Base-by-base conservation (phyloP, 1,140 invertebrate species). In the Lasioglossum albipes region DNA sequence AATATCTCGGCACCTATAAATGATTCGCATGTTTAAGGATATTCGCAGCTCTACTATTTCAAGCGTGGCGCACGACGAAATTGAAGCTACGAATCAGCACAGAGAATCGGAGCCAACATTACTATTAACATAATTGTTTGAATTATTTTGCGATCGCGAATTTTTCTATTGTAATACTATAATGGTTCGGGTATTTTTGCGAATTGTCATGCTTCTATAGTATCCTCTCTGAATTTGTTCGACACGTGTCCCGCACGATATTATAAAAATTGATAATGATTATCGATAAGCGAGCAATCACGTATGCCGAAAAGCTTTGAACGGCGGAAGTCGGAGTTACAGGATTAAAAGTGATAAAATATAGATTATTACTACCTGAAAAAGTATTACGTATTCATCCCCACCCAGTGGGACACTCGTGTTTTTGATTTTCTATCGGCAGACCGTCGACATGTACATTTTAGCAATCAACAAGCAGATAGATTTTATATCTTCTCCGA, bases 1-100 rank as follows among this genome's bases (percentile, higher is more conserved):
- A 98, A 98, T 87, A 98, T 94, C 93, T 97, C 96, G 20, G 97
- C 97, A 77, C 97, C 97, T 97, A 83, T 57, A 86, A 84, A 82
- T 66, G 4, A 42, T 66, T 49, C 41, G 20, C 7, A 54, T 7
- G 7, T 41, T 52, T 41, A 59, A 76, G 12, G 0, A 31, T 52
- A 7, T 52, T 36, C 12, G 12, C 9, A 41, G 41, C 2, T 45
- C 18, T 2, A 20, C 7, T 59, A 18, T n/a, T 59, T 9, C 57
- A 2, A 59, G 57, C 0, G 7, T n/a, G 6, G 2, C 7, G 18
- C 2, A 3, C 16, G 18, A 3, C 13, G 16, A 18, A 4, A 54
- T 18, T 0, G 52, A 12, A 12, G 13, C 13, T 49, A 49, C 36
- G 2, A 36, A 36, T 36, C 36, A 5, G 2, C 36, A 36, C 36